Evolutionary conservation across 2,888 invertebrate species (phyloP).

Genomic region (Aricia artaxerxes): DNA sequence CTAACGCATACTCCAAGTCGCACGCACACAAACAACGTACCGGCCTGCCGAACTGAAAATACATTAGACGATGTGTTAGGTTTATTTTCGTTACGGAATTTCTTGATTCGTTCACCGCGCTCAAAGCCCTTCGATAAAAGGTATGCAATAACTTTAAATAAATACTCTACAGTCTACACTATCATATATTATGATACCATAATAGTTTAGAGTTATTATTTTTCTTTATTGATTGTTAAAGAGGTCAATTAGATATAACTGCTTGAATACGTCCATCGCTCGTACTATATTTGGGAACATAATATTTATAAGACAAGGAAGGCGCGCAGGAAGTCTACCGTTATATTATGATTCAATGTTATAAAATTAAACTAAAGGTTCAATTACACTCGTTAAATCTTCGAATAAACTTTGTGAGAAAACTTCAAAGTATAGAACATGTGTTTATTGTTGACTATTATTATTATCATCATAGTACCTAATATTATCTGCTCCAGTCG

Average conservation of each 20-base stretch:
- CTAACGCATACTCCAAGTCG: too few species aligned
- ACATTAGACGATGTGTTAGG: too few species aligned
- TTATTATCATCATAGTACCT: too few species aligned
- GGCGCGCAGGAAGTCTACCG: conserved; percentile 6
- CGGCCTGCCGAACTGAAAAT: too few species aligned
- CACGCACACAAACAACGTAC: too few species aligned
- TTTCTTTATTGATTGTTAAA: not conserved
- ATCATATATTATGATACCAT: not conserved
- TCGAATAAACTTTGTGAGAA: not conserved
- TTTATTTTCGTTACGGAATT: too few species aligned
- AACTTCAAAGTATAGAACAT: not conserved
- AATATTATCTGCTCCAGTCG: too few species aligned
- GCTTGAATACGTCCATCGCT: not conserved
- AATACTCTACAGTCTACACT: not conserved
- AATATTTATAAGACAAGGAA: not conserved
- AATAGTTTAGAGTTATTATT: not conserved
- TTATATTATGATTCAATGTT: conserved; percentile 12
- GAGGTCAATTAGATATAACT: conserved; percentile 5
- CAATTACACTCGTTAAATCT: not conserved
- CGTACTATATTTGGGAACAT: conserved; percentile 2
- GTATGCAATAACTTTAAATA: too few species aligned
- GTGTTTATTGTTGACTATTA: not conserved
- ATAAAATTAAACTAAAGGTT: not conserved
- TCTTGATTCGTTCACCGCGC: too few species aligned
- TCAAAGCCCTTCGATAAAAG: too few species aligned